Conservation (phyloP, 2,113 vertebrate genomes). For the Gymnarchus niloticus region DNA sequence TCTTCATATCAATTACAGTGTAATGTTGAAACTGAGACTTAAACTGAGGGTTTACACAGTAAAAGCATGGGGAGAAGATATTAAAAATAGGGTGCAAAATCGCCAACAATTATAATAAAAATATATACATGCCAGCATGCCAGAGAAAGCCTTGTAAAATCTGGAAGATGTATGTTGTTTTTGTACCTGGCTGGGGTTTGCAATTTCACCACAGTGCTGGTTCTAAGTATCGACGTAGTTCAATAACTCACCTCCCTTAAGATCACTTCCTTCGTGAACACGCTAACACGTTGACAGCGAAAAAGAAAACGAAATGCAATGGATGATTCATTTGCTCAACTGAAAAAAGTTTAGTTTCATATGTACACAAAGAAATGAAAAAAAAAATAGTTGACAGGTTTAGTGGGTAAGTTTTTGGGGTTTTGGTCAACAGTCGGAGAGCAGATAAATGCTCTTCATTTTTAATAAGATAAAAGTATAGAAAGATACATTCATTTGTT, state of each 20-base stretch:
- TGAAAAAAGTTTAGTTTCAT: slow-evolving; percentile 5
- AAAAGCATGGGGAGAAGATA: background rate
- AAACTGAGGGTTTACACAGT: background rate
- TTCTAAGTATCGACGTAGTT: slow-evolving; percentile 20
- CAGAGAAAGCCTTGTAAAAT: background rate
- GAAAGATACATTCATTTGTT: slow-evolving; percentile 10
- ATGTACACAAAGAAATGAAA: background rate
- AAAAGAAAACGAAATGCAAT: background rate
- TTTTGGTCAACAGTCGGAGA: background rate
- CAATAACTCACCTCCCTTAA: slow-evolving; percentile 25
- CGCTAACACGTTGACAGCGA: background rate
- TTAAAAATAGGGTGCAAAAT: background rate
- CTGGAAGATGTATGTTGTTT: slow-evolving; percentile 29
- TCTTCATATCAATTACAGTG: background rate
- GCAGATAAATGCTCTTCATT: background rate
- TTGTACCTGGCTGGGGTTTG: slow-evolving; percentile 35
- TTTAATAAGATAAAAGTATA: background rate
- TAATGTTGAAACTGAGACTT: background rate
- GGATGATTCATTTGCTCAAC: slow-evolving; percentile 10
- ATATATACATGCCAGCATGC: background rate
- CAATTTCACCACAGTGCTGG: slow-evolving; percentile 27
- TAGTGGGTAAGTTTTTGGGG: background rate
- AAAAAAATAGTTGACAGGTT: background rate
- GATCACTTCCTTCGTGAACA: slow-evolving; percentile 30
- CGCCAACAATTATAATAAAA: slow-evolving; percentile 15